Base-by-base conservation (phyloP, 1,140 invertebrate species). In the Sarcophaga bullata region DNA sequence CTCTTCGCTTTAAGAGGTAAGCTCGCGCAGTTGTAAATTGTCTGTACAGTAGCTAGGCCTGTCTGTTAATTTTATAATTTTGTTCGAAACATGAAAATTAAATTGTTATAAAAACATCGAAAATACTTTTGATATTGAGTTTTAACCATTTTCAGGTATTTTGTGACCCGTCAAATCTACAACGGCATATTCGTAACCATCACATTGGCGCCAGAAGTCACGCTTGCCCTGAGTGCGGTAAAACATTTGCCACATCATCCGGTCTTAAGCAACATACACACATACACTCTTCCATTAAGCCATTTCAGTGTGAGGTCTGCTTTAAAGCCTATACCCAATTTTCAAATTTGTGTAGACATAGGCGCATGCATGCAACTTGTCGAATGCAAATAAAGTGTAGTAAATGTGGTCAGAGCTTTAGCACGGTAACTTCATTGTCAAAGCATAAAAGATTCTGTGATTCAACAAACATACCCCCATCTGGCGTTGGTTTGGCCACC, bases 261-360 rank as follows among this genome's bases (percentile, higher is more conserved):
- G 99, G 99, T 9, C 92, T 99, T 50, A 99, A 99, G 91, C 99
- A 99, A 90, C 99, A 99, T 92, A 98, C 97, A 46, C 98, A 99
- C 91, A 99, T 99, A 84, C 99, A 99, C 92, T 98, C 97, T 86
- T 98, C 96, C 86, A 95, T 99, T 73, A 99, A 99, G 91, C 99
- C 98, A 4, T 99, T 99, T 91, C 95, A 96, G 92, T 98, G 97
- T 90, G 96, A 98, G 90, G 96, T 97, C 78, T 96, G 95, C 91
- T 94, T 94, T 86, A 96, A 96, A 93, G 94, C 98, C 2, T 99
- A 99, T 92, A 99, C 99, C 0, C 99, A 99, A 91, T 99, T 99
- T 91, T 99, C 98, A 13, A 99, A 99, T 90, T 92, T 99, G 85
- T 99, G 99, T 89, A 95, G 99, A 19, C 99, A 99, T 91, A 99